Evolutionary conservation across 1,140 invertebrate genomes (phyloP), one percentile per base, ranked within the genome.

Genomic region (Pseudomyrmex pallidus): DNA sequence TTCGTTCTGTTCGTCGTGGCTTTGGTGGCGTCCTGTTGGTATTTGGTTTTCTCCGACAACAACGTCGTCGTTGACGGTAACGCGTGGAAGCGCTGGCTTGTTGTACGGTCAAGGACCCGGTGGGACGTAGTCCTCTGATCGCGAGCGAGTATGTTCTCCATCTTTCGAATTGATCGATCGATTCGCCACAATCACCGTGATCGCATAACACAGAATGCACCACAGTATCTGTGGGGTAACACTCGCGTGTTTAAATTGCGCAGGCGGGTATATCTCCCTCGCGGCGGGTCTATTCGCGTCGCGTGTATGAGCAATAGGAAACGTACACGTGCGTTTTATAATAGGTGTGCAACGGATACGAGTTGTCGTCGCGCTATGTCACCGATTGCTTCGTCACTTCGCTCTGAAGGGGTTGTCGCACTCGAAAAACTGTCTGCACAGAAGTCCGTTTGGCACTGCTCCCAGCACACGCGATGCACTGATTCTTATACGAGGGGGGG

Each of bases 71-170:
- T 22, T 10, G 74, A 17, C 48, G 59, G n/a, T 54, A 0, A 22
- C 48, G 48, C 56, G 12, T 54, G 10, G 46, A n/a, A 35, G n/a
- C 20, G 61, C 22, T 4, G 5, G 4, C 35, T 35, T 7, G 46
- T 15, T 20, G 46, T 15, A 22, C 62, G 59, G 54, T 90, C 89
- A n/a, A 88, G 76, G 20, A 94, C 87, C 73, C 92, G 66, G 52
- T 94, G 93, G 5, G 70, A 87, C 2, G 93, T 94, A 61, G 93
- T 94, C 86, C 93, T 92, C 73, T 93, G 93, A 84, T 94, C 93
- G 35, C 93, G 91, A 0, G 0, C 64, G 44, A 94, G 73, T 56
- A 94, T 93, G 50, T 77, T 90, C 77, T 92, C 92, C 91, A 94
- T 93, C 2, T 67, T 89, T 73, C 35, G 5, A 35, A 35, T 35